Percentiles rank a stretch among this genome's conserved stretches.
phyloP scores from a whole-genome alignment of 2,888 invertebrate species.

The Lucinisca nassula region DNA sequence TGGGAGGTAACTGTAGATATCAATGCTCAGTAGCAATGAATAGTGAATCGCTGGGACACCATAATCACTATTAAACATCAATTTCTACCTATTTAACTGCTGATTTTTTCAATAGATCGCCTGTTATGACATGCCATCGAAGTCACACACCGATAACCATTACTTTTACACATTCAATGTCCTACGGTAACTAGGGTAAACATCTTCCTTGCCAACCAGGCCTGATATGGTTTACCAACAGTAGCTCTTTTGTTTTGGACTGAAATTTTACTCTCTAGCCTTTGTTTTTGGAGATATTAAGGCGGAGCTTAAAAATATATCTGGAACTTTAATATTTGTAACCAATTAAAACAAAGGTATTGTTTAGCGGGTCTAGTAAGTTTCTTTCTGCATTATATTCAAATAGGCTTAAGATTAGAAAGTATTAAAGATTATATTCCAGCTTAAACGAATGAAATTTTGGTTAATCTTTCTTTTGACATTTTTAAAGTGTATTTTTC shows the following conservation, averaged over 20 bases:
- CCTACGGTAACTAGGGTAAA: background rate
- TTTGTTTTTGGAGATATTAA: background rate
- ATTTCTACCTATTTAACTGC: slow-evolving; percentile 3
- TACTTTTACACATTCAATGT: background rate
- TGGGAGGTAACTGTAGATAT: background rate
- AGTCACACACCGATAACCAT: slow-evolving; percentile 14
- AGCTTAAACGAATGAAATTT: too few species aligned
- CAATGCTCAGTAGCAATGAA: background rate
- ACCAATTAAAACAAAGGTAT: background rate
- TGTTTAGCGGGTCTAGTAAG: too few species aligned
- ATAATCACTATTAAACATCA: background rate
- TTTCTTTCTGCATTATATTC: too few species aligned
- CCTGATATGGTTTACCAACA: background rate
- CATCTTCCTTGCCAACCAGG: background rate
- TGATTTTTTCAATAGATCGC: background rate
- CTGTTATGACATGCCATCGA: background rate
- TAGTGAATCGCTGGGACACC: background rate
- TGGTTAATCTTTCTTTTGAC: too few species aligned
- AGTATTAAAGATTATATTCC: too few species aligned
- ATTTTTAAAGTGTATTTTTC: too few species aligned
- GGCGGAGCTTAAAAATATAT: background rate
- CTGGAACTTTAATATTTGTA: background rate
- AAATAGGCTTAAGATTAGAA: too few species aligned
- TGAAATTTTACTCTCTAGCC: background rate
- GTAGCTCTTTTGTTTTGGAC: slow-evolving; percentile 10